phyloP scores from a whole-genome alignment of 1,140 invertebrate species.

The Ooceraea biroi region DNA sequence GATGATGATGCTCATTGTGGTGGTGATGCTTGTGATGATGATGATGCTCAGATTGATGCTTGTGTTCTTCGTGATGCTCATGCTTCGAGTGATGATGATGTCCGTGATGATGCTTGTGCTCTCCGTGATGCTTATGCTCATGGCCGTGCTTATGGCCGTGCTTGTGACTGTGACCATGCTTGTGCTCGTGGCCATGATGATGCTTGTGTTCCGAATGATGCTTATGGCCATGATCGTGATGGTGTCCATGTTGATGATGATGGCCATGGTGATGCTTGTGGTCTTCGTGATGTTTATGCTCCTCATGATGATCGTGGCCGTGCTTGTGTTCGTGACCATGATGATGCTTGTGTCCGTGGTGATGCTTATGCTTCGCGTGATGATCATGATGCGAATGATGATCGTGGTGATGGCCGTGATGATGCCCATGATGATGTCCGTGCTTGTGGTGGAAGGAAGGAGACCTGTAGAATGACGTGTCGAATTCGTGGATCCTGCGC shows the following conservation, averaged over 20 bases:
- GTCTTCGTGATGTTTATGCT: conserved; percentile 76
- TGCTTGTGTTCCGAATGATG: conserved; percentile 73
- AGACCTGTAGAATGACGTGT: conserved; percentile 30
- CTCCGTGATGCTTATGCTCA: conserved; percentile 77
- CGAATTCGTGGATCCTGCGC: conserved; percentile 50
- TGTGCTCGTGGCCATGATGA: conserved; percentile 72
- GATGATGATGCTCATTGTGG: conserved; percentile 80
- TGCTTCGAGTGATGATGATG: conserved; percentile 79
- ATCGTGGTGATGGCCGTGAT: conserved; percentile 79
- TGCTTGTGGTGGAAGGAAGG: conserved; percentile 65
- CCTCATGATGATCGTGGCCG: conserved; percentile 69
- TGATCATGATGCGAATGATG: conserved; percentile 71
- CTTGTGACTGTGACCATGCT: conserved; percentile 74
- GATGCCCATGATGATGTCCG: conserved; percentile 71
- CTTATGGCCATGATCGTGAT: conserved; percentile 72
- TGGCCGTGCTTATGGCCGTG: conserved; percentile 77
- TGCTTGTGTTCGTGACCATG: conserved; percentile 80
- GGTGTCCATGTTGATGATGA: conserved; percentile 66
- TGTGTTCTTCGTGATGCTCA: conserved; percentile 81
- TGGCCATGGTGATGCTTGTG: conserved; percentile 77
- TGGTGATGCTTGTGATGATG: conserved; percentile 79
- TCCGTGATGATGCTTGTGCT: conserved; percentile 78
- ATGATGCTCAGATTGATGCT: conserved; percentile 79
- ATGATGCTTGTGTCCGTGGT: conserved; percentile 71
- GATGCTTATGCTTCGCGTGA: conserved; percentile 75